These are phyloP conservation scores for Thereuonema tuberculata DNA, from an alignment of 1,140 invertebrate species.

Conservation along the genomic window DNA sequence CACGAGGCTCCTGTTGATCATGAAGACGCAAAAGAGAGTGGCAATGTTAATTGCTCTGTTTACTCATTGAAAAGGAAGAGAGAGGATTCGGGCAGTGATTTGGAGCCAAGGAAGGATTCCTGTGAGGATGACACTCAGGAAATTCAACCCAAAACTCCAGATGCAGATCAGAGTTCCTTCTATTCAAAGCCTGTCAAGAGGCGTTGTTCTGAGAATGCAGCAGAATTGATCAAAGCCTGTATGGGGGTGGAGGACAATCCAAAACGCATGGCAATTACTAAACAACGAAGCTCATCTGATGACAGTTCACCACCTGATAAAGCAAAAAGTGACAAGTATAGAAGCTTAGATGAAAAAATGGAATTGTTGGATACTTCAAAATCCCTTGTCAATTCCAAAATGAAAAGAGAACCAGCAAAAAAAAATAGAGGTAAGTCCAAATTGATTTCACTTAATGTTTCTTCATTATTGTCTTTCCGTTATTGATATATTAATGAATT, in stretches of 20 bases:
- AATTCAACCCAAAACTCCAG: background rate
- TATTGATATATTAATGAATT: too few relatives aligned
- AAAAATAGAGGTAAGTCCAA: too few relatives aligned
- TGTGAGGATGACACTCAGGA: background rate
- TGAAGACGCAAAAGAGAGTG: too few relatives aligned
- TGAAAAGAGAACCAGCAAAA: too few relatives aligned
- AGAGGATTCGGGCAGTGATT: background rate
- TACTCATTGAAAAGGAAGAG: background rate
- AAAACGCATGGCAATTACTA: slow-evolving; percentile 7
- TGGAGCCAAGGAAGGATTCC: background rate
- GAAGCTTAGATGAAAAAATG: too few relatives aligned
- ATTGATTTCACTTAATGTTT: too few relatives aligned
- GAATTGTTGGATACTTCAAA: too few relatives aligned
- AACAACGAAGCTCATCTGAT: slow-evolving; percentile 12
- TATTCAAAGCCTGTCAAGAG: slow-evolving; percentile 38
- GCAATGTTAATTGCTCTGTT: too few relatives aligned
- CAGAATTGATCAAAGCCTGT: slow-evolving; percentile 49
- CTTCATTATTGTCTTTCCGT: too few relatives aligned
- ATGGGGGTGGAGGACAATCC: slow-evolving; percentile 45
- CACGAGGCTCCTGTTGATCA: too few relatives aligned
- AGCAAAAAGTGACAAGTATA: background rate
- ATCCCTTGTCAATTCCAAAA: too few relatives aligned
- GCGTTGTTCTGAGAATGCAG: slow-evolving; percentile 50
- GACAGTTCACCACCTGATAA: background rate
- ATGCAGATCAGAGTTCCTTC: background rate